phyloP scores from a whole-genome alignment of 23 tunicate species.

The Trididemnum nubilum region DNA sequence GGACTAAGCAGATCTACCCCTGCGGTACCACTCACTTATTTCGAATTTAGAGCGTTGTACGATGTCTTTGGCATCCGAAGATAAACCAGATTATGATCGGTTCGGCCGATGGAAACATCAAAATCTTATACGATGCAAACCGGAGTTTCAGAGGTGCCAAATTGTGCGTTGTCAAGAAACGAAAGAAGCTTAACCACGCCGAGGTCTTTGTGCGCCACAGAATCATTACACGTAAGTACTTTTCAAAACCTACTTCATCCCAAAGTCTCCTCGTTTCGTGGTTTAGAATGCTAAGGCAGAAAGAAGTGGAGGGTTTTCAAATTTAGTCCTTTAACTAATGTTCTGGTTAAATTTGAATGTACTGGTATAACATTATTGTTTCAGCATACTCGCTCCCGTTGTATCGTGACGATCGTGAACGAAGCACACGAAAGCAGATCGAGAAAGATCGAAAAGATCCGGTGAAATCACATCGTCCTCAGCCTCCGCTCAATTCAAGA shows the following conservation, averaged over 20 bases:
- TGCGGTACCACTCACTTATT: no score
- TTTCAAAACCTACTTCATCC: no score
- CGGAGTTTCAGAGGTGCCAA: slow-evolving; percentile 86
- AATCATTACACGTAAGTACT: slow-evolving; percentile 80
- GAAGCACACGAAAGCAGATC: slow-evolving; percentile 80
- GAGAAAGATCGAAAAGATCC: slow-evolving; percentile 96
- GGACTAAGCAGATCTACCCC: no score
- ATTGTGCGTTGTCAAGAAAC: slow-evolving; percentile 82
- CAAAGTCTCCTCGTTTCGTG: no score
- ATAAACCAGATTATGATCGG: slow-evolving; percentile 90
- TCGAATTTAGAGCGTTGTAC: slow-evolving; percentile 62
- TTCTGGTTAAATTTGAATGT: no score
- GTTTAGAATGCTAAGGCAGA: no score
- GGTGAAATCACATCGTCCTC: slow-evolving; percentile 84
- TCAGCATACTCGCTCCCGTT: slow-evolving; percentile 85
- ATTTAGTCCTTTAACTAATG: no score
- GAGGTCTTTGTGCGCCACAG: slow-evolving; percentile 83
- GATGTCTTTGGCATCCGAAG: slow-evolving; percentile 91
- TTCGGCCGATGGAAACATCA: slow-evolving; percentile 76
- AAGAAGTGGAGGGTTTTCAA: no score
- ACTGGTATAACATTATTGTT: no score
- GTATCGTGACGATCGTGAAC: slow-evolving; percentile 89
- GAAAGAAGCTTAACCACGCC: slow-evolving; percentile 79
- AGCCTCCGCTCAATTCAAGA: slow-evolving; percentile 70
- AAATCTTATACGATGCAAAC: slow-evolving; percentile 76